A percentile compares a stretch with the other conserved stretches of the same genome.
phyloP scores from a whole-genome alignment of 2,888 invertebrate genomes.

The Nomada goodeniana region DNA sequence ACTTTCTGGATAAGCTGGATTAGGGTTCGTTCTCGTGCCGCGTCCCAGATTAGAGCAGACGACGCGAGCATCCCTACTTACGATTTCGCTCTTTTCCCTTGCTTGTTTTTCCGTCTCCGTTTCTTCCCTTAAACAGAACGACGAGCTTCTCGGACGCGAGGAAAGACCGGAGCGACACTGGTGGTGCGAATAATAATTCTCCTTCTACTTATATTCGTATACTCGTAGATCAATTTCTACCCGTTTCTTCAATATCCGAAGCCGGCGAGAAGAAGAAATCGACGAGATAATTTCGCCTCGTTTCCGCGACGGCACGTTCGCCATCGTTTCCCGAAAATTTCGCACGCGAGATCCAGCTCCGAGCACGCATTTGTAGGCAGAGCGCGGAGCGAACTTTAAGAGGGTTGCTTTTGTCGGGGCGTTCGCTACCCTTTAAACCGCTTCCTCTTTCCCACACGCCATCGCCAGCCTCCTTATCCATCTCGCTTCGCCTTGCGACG shows the following conservation, averaged over 20 bases:
- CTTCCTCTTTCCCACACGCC: constrained; percentile 63
- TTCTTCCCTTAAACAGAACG: constrained; percentile 52
- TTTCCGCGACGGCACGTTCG: not conserved
- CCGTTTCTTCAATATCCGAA: no score
- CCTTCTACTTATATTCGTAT: not conserved
- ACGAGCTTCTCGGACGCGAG: constrained; percentile 23
- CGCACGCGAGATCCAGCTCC: constrained; percentile 61
- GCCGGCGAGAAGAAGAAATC: no score
- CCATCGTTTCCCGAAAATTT: constrained; percentile 58
- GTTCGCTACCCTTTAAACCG: constrained; percentile 81
- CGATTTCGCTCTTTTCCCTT: constrained; percentile 56
- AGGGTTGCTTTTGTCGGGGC: constrained; percentile 79
- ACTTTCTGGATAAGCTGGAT: constrained; percentile 88
- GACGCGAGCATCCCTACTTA: constrained; percentile 75
- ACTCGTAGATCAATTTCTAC: not conserved
- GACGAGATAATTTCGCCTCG: constrained; percentile 22
- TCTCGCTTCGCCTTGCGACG: constrained; percentile 68
- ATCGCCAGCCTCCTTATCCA: constrained; percentile 51
- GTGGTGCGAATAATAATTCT: not conserved
- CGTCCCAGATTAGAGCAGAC: constrained; percentile 83
- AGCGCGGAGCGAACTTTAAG: constrained; percentile 80
- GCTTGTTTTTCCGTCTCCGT: constrained; percentile 57
- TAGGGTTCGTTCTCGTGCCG: constrained; percentile 85
- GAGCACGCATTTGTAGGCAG: constrained; percentile 79
- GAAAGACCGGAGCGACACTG: not conserved